Evolutionary conservation across 1,140 invertebrate genomes (phyloP), one percentile per base, ranked within the genome.

Genomic region (Zophobas atratus): DNA sequence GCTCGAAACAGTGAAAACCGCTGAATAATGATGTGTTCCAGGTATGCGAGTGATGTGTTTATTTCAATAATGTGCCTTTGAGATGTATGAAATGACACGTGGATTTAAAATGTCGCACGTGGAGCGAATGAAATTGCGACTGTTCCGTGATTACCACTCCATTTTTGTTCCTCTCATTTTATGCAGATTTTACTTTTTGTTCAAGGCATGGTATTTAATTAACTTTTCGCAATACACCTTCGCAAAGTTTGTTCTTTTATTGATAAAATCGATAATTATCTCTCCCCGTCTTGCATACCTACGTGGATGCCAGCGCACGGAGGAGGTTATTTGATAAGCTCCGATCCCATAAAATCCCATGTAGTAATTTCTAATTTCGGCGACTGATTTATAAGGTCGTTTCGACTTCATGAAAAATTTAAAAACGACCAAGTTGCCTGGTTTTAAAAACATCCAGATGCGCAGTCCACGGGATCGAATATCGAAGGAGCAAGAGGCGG

Each of bases 371-470:
- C 48, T 73, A 73, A 73, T 73, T 73, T 73, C 34, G 38, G 60
- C 71, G 71, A 73, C 71, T 73, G 71, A 73, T 73, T 73, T 73
- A 73, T 73, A 73, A 73, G 71, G 39, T 73, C 51, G 71, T 57
- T 73, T 39, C 49, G 55, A 43, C 49, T 57, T 73, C 71, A 73
- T 73, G 71, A 56, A 73, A 73, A 73, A 73, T 73, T 73, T 73
- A 73, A 73, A 56, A 73, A 73, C 71, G 71, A 73, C 55, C 60
- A 67, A 43, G 39, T 73, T 57, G 71, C 51, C 41, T 36, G 71
- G 33, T 73, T 73, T 73, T 67, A 67, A 67, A 43, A 73, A 53
- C 51, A 43, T 56, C 71, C 71, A 73, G 71, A 73, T 73, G 71
- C 55, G 71, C 71, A 46, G 34, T 38, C 71, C 36, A 8, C 55